Evolutionary conservation across 2,797 vertebrate species (phyloP).

Genomic region (Antrozous pallidus): DNA sequence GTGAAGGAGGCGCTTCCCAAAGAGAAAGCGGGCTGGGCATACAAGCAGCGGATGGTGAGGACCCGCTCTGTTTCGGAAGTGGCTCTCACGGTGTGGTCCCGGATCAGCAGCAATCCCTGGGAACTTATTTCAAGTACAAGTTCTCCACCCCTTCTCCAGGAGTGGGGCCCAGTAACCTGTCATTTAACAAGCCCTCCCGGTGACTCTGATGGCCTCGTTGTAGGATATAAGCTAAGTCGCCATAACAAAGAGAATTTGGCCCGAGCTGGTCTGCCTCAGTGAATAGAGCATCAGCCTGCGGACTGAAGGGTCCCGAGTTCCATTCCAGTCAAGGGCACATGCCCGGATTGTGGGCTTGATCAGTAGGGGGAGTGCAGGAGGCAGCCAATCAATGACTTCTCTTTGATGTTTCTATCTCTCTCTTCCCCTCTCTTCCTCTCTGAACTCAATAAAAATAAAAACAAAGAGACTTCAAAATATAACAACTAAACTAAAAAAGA

Average conservation of each 20-base stretch:
- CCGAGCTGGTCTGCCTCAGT: no score
- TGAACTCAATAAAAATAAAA: no score
- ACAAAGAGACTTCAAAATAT: not conserved
- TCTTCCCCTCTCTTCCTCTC: no score
- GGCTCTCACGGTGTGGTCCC: not conserved
- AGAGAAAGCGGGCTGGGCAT: not conserved
- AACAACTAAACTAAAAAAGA: not conserved
- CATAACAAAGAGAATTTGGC: not conserved
- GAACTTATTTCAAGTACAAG: not conserved
- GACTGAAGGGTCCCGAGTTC: no score
- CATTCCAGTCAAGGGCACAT: no score
- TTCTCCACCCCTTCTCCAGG: not conserved
- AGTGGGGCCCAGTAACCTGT: not conserved
- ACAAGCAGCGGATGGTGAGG: not conserved
- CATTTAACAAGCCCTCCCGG: not conserved
- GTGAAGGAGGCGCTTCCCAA: not conserved
- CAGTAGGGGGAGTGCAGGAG: no score
- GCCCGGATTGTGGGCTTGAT: no score
- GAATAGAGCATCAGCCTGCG: no score
- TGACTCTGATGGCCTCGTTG: not conserved
- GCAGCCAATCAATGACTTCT: no score
- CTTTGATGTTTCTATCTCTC: no score
- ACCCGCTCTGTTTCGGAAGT: not conserved
- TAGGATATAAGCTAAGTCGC: not conserved
- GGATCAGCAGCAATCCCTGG: not conserved